These are phyloP conservation scores for Rutpela maculata DNA, from an alignment of 2,888 invertebrate species.

Conservation along the genomic window DNA sequence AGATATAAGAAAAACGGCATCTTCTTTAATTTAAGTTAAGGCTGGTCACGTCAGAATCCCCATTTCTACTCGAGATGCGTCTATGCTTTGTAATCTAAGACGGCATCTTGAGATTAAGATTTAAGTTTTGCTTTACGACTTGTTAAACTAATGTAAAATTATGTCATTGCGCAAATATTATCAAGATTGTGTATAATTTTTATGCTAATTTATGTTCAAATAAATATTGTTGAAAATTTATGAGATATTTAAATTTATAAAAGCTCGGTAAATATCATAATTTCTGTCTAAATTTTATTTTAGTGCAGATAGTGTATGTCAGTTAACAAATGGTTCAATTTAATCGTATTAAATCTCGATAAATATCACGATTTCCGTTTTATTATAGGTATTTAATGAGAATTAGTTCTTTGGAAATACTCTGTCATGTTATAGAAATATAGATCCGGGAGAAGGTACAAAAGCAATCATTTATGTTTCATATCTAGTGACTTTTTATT, in stretches of 20 bases:
- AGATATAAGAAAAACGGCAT: too few species aligned
- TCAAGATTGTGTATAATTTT: conserved; percentile 13
- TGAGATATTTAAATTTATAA: conserved; percentile 15
- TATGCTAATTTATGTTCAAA: conserved; percentile 29
- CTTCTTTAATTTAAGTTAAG: neutral
- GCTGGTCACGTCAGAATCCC: neutral
- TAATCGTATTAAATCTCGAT: neutral
- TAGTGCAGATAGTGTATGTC: neutral
- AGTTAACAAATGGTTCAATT: neutral
- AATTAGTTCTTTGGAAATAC: neutral
- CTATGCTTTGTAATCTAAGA: neutral
- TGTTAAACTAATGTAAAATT: conserved; percentile 12
- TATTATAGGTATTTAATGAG: too few species aligned
- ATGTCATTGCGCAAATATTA: conserved; percentile 28
- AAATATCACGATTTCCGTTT: too few species aligned
- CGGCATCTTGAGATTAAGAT: neutral
- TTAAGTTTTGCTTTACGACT: conserved; percentile 2
- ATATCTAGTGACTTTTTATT: too few species aligned
- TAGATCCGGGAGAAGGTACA: neutral
- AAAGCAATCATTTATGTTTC: too few species aligned
- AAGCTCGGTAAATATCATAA: conserved; percentile 4
- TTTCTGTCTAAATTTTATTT: neutral
- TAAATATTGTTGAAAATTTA: conserved; percentile 29
- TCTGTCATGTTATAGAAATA: neutral
- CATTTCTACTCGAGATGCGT: neutral